Evolutionary conservation across 2,113 vertebrate species (phyloP), one percentile per base, ranked within the genome.

Genomic region (Salminus brasiliensis): DNA sequence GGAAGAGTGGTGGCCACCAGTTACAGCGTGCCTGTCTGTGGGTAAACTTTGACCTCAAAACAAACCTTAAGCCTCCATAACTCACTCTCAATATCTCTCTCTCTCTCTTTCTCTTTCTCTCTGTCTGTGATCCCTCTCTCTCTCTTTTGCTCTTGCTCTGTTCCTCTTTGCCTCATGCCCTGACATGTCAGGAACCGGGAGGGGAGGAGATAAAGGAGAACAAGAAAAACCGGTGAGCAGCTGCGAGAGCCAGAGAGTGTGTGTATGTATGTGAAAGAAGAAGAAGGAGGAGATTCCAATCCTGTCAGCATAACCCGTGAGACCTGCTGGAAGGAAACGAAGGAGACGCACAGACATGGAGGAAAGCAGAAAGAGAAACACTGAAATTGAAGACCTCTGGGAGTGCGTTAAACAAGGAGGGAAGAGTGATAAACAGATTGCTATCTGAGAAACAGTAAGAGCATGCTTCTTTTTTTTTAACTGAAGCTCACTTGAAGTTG

Each of bases 191-290:
- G 81, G 77, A 78, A 87, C 83, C 84, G 83, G 81, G 67, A 81
- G 79, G 78, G 88, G 87, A 87, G 91, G 88, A 90, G 90, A 86
- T 77, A 79, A 72, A 74, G 78, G 75, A 77, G 76, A 63, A 84
- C 88, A 87, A 88, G 85, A 86, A 83, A 78, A 91, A 91, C 92
- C 88, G 88, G 88, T 90, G 89, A 89, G 91, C 91, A 92, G 89
- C 79, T 65, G 83, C 27, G 59, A 65, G 77, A 62, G 32, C 34
- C 62, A 55, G 88, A 84, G 75, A 65, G 72, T 70, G 81, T 41
- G 39, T n/a, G 18, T 52, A 7, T 52, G 47, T 36, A 62, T 74
- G 83, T 62, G 34, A 73, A 82, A 78, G 65, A 59, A 83, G 71
- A 82, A 78, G 65, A 59, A 83, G 71, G 69, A 86, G 77, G 80